These are phyloP conservation scores for Argyrosomus japonicus DNA, from an alignment of 2,113 vertebrate species.

Conservation along the genomic window DNA sequence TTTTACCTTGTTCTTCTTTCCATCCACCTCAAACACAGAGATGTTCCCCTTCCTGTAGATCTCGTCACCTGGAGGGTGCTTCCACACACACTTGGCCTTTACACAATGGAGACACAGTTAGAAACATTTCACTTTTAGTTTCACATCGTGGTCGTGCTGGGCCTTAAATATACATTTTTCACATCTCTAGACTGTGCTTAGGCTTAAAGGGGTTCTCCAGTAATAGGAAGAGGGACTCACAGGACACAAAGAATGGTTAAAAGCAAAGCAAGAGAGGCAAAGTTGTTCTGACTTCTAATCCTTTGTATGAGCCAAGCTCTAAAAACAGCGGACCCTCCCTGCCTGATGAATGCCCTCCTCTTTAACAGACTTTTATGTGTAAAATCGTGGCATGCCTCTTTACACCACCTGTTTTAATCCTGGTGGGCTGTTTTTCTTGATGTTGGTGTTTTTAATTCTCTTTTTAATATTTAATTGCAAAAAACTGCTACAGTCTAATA, in stretches of 20 bases:
- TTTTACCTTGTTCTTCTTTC: conserved; percentile 96
- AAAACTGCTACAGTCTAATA: background rate
- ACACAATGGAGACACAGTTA: background rate
- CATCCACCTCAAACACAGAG: conserved; percentile 98
- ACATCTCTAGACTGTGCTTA: background rate
- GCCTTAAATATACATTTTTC: background rate
- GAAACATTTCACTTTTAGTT: background rate
- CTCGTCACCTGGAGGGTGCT: conserved; percentile 96
- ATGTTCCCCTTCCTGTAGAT: conserved; percentile 96
- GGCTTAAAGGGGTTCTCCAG: background rate
- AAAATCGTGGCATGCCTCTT: background rate
- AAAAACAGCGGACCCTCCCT: background rate
- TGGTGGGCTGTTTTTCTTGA: background rate
- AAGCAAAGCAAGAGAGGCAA: background rate
- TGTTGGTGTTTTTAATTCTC: background rate
- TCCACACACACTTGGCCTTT: conserved; percentile 98
- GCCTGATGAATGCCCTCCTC: background rate
- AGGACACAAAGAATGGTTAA: background rate
- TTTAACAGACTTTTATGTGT: background rate
- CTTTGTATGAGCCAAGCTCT: background rate
- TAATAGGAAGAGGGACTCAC: background rate
- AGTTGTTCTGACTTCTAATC: background rate
- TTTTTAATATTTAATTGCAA: background rate
- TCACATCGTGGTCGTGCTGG: background rate
- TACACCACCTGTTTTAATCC: background rate